phyloP scores from a whole-genome alignment of 2,888 invertebrate genomes.

The Meta bourneti region DNA sequence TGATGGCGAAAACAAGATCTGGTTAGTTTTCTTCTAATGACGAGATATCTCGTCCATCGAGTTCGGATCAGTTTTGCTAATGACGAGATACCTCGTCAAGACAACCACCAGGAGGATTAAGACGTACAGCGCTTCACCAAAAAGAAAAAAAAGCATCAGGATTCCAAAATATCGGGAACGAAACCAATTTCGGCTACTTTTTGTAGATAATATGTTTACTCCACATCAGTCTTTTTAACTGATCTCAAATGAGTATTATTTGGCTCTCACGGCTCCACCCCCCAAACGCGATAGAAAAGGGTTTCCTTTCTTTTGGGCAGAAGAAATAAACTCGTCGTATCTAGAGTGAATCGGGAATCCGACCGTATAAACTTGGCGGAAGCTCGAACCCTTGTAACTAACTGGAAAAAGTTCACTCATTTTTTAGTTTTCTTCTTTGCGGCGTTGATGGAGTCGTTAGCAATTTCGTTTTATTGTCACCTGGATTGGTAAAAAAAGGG shows the following conservation, averaged over 20 bases:
- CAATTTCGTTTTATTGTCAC: slow-evolving; percentile 53
- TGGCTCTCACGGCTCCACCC: slow-evolving; percentile 22
- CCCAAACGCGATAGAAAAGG: slow-evolving; percentile 50
- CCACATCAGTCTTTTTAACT: slow-evolving; percentile 45
- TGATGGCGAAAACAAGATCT: too few relatives aligned
- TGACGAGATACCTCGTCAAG: too few relatives aligned
- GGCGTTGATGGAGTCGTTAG: slow-evolving; percentile 34
- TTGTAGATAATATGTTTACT: slow-evolving; percentile 55
- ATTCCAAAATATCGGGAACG: not conserved
- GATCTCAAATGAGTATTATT: slow-evolving; percentile 51
- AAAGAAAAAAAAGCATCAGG: too few relatives aligned
- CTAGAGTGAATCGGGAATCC: slow-evolving; percentile 70
- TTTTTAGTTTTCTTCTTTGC: slow-evolving; percentile 18
- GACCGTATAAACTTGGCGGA: slow-evolving; percentile 72
- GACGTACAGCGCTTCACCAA: too few relatives aligned
- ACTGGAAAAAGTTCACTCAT: slow-evolving; percentile 11
- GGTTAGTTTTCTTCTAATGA: too few relatives aligned
- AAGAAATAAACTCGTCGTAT: slow-evolving; percentile 58
- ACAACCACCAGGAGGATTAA: too few relatives aligned
- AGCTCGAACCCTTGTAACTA: slow-evolving; percentile 38
- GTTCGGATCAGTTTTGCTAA: too few relatives aligned
- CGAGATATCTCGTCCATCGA: too few relatives aligned
- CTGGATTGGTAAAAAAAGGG: slow-evolving; percentile 1
- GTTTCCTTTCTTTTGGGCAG: not conserved
- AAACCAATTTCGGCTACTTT: slow-evolving; percentile 37